Percentiles rank a stretch among this genome's conserved stretches.
Evolutionary conservation across 2,888 invertebrate genomes (phyloP).

Genomic region (Melanostoma scalare): DNA sequence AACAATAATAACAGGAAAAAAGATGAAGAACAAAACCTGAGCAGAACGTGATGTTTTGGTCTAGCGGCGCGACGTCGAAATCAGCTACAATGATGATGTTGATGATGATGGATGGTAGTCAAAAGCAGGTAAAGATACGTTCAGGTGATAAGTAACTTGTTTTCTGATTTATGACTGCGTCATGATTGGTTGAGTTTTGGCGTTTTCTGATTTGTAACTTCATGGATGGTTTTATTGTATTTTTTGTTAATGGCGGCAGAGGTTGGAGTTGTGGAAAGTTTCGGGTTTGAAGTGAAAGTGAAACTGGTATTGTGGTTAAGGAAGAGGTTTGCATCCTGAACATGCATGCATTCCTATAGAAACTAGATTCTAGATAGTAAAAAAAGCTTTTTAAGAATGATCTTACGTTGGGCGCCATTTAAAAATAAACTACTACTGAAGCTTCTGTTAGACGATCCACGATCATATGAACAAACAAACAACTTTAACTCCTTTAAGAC

Average conservation of each 20-base stretch:
- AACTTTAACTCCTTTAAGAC: background rate
- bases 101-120: conserved; percentile 58
- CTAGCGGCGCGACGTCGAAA: conserved; percentile 2
- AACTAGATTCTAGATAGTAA: background rate
- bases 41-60: conserved; percentile 55
- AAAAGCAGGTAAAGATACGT: conserved; percentile 65
- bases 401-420: conserved; percentile 6
- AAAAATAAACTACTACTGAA: background rate
- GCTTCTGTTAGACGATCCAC: background rate
- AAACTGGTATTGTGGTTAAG: background rate
- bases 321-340: background rate
- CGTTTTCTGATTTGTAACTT: conserved; percentile 25
- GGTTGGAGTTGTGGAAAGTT: background rate
- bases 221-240: conserved; percentile 2
- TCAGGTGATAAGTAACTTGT: conserved; percentile 70
- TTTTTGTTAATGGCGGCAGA: conserved; percentile 1
- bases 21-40: conserved; percentile 9
- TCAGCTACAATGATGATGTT: conserved; percentile 7
- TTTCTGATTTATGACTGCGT: conserved; percentile 65
- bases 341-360: background rate
- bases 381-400: background rate
- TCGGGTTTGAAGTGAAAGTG: background rate
- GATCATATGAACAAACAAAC: background rate
- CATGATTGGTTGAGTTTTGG: conserved; percentile 60
- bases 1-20: background rate